Evolutionary conservation across 2,797 vertebrate genomes (phyloP).

Genomic region (Anguilla megastoma): DNA sequence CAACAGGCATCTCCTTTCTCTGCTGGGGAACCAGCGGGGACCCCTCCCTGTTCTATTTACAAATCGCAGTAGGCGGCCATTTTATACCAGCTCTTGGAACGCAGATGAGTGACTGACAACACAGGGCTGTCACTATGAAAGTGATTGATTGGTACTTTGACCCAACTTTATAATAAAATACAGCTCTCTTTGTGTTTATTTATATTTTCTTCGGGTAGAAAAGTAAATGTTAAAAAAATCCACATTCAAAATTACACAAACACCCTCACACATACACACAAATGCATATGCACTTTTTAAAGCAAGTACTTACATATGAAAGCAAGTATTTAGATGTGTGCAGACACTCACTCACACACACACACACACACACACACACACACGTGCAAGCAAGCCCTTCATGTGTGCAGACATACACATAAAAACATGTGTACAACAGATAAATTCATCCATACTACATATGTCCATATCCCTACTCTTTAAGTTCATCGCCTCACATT

Average conservation of each 20-base stretch:
- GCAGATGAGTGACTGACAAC: background rate
- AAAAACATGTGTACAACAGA: too few relatives aligned
- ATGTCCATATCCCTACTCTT: too few relatives aligned
- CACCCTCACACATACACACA: constrained; percentile 9
- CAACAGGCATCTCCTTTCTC: background rate
- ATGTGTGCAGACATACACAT: background rate
- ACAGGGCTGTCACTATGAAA: background rate
- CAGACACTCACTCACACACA: constrained; percentile 19
- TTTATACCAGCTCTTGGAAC: background rate
- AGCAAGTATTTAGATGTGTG: background rate
- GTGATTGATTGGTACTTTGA: background rate
- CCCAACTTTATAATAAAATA: background rate
- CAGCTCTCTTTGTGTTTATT: background rate
- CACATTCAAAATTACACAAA: background rate
- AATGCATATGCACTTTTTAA: background rate
- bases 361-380: constrained; percentile 18
- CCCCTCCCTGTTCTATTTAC: background rate
- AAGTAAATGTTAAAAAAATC: background rate
- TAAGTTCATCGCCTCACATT: background rate
- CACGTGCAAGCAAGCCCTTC: background rate
- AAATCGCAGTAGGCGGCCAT: background rate
- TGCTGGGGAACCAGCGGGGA: background rate
- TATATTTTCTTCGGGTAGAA: background rate
- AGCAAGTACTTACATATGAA: background rate
- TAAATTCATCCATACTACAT: too few relatives aligned